A percentile compares a stretch with the other conserved stretches of the same genome.
Conservation (phyloP, 2,113 vertebrate species). For the Platichthys stellatus region DNA sequence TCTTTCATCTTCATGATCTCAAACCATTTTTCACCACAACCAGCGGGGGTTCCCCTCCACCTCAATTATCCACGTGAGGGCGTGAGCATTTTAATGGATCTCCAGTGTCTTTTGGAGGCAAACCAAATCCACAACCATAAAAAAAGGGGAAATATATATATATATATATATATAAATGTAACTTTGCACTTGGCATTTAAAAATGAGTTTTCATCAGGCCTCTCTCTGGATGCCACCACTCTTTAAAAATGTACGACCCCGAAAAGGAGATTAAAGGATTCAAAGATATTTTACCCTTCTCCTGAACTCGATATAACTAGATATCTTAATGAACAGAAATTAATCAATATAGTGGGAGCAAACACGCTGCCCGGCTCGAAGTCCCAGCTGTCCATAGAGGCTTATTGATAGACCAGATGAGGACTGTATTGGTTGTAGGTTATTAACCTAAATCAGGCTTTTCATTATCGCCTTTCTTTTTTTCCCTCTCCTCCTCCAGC, state of each 20-base stretch:
- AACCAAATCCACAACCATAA: constrained; percentile 43
- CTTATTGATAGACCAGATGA: constrained; percentile 43
- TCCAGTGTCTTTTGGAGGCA: constrained; percentile 48
- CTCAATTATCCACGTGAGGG: constrained; percentile 69
- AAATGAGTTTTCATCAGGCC: constrained; percentile 25
- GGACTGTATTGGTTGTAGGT: constrained; percentile 59
- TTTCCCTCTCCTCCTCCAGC: constrained; percentile 68
- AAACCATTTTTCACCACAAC: constrained; percentile 60
- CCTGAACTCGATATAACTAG: background rate
- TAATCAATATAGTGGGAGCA: constrained; percentile 13
- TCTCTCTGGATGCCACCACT: constrained; percentile 1
- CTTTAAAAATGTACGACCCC: constrained; percentile 10
- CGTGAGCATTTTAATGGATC: constrained; percentile 52
- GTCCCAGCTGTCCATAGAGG: constrained; percentile 35
- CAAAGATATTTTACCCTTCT: constrained; percentile 3
- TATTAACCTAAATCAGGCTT: constrained; percentile 78
- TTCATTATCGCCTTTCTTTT: constrained; percentile 68
- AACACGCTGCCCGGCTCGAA: background rate
- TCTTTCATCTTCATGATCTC: constrained; percentile 49
- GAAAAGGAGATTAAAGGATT: constrained; percentile 7
- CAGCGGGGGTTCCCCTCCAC: constrained; percentile 48
- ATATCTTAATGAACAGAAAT: constrained; percentile 27
- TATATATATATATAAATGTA: background rate
- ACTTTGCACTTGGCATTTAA: constrained; percentile 26
- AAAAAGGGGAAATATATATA: background rate